Conservation (phyloP, 2,888 invertebrate species). For the Rhagonycha fulva region DNA sequence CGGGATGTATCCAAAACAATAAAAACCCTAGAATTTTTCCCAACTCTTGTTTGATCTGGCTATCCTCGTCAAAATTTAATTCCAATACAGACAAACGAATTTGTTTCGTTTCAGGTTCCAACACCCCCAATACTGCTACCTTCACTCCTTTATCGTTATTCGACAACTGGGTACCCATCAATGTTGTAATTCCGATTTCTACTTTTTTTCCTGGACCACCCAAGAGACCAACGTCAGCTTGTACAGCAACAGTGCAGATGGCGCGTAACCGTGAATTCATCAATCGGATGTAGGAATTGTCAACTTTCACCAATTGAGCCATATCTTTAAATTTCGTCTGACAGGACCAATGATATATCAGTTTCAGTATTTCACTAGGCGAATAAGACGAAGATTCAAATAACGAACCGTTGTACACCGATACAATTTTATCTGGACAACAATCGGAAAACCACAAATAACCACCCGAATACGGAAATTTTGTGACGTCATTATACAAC, state of each 20-base stretch:
- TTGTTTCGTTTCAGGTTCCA: slow-evolving; percentile 74
- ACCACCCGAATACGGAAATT: slow-evolving; percentile 86
- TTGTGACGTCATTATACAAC: slow-evolving; percentile 83
- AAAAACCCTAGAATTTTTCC: slow-evolving; percentile 82
- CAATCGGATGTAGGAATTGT: slow-evolving; percentile 69
- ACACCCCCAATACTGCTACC: slow-evolving; percentile 84
- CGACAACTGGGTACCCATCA: slow-evolving; percentile 82
- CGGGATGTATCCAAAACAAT: slow-evolving; percentile 76
- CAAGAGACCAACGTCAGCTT: slow-evolving; percentile 73
- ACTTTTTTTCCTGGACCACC: slow-evolving; percentile 74
- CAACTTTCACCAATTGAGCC: slow-evolving; percentile 84
- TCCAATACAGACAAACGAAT: slow-evolving; percentile 82
- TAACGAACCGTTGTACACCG: slow-evolving; percentile 84
- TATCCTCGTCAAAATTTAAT: slow-evolving; percentile 76
- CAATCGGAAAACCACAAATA: slow-evolving; percentile 91
- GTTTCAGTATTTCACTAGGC: slow-evolving; percentile 79
- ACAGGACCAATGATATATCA: slow-evolving; percentile 90
- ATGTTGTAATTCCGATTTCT: slow-evolving; percentile 82
- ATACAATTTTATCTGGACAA: slow-evolving; percentile 82
- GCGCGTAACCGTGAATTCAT: slow-evolving; percentile 75
- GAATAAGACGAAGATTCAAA: slow-evolving; percentile 87
- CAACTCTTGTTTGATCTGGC: slow-evolving; percentile 77
- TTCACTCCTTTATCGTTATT: slow-evolving; percentile 71
- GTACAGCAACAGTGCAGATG: slow-evolving; percentile 78
- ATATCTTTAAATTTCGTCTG: slow-evolving; percentile 89